Evolutionary conservation across 2,113 vertebrate genomes (phyloP), one percentile per base, ranked within the genome.

Genomic region (Noturus placidus): DNA sequence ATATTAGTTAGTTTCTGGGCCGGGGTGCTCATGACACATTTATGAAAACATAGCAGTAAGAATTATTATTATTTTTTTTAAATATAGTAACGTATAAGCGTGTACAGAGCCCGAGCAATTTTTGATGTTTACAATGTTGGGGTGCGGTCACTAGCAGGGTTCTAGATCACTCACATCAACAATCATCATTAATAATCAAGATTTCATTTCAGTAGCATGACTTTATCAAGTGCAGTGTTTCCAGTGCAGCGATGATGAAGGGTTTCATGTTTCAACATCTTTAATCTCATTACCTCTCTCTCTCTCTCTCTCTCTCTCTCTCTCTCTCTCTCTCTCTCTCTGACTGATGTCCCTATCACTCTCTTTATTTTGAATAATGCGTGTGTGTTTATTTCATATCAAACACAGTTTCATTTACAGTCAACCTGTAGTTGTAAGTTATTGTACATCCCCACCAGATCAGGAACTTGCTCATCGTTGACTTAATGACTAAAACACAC

Each of bases 381-480:
- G 1, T 19, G 54, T 67, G 4, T 78, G 54, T 54, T 52, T 8
- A 27, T 78, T 78, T 50, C 14, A n/a, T 17, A 78, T 52, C 76
- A 78, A 80, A 57, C 78, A 80, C 8, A 3, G 15, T 14, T 78
- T 54, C 6, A 79, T 54, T 79, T 25, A 63, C 10, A 61, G 35
- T 82, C 33, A 61, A 82, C 54, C 25, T 82, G 80, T 25, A 61
- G 61, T 22, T 0, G 13, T 0, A 2, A 14, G 80, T 63, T 82
- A 63, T n/a, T 63, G 81, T 46, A 17, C 81, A 82, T 82, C 63
- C 80, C 56, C 19, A 82, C 4, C 52, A 82, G 17, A 82, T 25
- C 57, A 42, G 57, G 35, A 82, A 63, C 33, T 63, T 27, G 13
- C 11, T 82, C 63, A 63, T 42, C 3, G 5, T 63, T 82, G 35